Base-by-base conservation (phyloP, 2,113 vertebrate species). In the Sorex araneus region DNA sequence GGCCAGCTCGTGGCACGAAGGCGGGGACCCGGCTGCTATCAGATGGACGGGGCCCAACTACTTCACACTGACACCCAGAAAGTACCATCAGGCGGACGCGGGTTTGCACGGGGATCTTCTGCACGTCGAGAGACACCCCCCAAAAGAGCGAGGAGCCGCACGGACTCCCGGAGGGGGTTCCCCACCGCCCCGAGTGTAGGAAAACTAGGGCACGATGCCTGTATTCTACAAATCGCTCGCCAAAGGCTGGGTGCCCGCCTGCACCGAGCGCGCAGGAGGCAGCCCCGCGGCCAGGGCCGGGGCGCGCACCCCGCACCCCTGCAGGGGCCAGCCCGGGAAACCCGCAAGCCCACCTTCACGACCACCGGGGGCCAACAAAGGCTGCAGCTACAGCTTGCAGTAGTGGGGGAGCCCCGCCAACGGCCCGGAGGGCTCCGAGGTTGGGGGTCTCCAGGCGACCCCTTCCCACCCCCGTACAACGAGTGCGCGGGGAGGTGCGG, bases 361-460 rank as follows among this genome's bases (percentile, higher is more conserved):
- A 34, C 88, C 74, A 69, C 87, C 82, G 50, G 64, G 57, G 70
- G 84, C 90, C 91, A 63, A 81, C 73, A 80, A 95, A 87, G 60
- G 70, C 89, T 63, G 69, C 47, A 36, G 8, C 28, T 9, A 16
- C 74, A 10, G n/a, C 45, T 43, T 12, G 67, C 89, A 81, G 83
- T 50, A 6, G 23, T 60, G 70, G 66, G 47, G 60, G 30, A 84
- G 25, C 50, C 47, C 40, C 28, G 8, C 21, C 6, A 11, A 70
- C 13, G 15, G 10, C n/a, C 4, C 16, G 43, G 16, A 1, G 67
- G 9, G 70, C 34, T 18, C 6, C 9, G 36, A 74, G 23, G 21
- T 4, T 18, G 57, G 30, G 40, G 77, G 66, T 34, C 23, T 0
- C 18, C 64, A 27, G 3, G 47, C 54, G 47, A 71, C 71, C 9